phyloP scores from a whole-genome alignment of 2,888 invertebrate species.

The Pseudoips prasinana region DNA sequence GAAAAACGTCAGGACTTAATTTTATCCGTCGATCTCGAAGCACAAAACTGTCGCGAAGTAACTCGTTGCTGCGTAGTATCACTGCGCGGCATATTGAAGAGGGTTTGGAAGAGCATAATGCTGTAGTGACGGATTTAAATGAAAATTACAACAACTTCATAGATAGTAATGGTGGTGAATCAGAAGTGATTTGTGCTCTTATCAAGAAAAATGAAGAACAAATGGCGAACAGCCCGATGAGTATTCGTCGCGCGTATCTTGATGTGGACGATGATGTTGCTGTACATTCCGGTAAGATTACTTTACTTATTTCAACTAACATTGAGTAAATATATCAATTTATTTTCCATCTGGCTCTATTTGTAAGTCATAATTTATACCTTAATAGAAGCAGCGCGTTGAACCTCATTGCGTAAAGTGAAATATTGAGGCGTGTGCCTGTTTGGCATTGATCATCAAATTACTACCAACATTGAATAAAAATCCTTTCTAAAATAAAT shows the following conservation, averaged over 20 bases:
- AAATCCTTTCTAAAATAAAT: too few species aligned
- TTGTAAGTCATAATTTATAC: slow-evolving; percentile 26
- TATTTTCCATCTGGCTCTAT: slow-evolving; percentile 23
- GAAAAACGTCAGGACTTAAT: slow-evolving; percentile 76
- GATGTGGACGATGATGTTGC: slow-evolving; percentile 86
- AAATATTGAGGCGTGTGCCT: slow-evolving; percentile 34
- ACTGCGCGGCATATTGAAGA: slow-evolving; percentile 75
- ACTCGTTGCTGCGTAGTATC: slow-evolving; percentile 83
- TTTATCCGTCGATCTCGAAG: slow-evolving; percentile 88
- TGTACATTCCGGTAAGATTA: slow-evolving; percentile 87
- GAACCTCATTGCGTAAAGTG: slow-evolving; percentile 29
- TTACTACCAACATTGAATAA: slow-evolving; percentile 32
- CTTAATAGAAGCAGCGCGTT: slow-evolving; percentile 23
- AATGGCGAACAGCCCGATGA: slow-evolving; percentile 68
- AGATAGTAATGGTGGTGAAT: slow-evolving; percentile 64
- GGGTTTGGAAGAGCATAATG: slow-evolving; percentile 60
- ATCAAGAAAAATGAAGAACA: slow-evolving; percentile 73
- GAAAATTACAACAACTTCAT: slow-evolving; percentile 70
- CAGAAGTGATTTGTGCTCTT: slow-evolving; percentile 68
- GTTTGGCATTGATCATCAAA: slow-evolving; percentile 34
- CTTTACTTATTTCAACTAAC: slow-evolving; percentile 16
- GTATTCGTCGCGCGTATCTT: slow-evolving; percentile 71
- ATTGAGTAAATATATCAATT: slow-evolving; percentile 29
- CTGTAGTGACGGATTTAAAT: slow-evolving; percentile 63
- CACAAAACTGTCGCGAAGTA: slow-evolving; percentile 86